These are phyloP conservation scores for Paracentrotus lividus DNA, from an alignment of 53 echinoderm and acorn worm genomes.

Conservation along the genomic window DNA sequence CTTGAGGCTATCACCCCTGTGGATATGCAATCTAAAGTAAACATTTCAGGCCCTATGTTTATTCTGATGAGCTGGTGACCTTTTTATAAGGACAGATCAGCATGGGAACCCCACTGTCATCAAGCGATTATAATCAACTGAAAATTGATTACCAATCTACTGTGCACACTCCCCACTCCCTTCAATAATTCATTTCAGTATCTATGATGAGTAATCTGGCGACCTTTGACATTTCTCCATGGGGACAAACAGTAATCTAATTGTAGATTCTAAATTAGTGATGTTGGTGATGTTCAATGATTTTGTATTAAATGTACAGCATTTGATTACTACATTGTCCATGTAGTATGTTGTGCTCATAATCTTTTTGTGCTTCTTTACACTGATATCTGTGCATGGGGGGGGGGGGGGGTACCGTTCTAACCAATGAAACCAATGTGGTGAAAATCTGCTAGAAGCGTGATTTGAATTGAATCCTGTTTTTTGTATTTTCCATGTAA, in stretches of 20 bases:
- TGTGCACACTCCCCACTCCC: constrained; percentile 57
- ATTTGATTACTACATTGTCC: neutral
- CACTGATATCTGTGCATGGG: neutral
- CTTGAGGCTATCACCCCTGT: constrained; percentile 43
- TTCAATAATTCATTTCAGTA: constrained; percentile 39
- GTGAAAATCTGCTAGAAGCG: neutral
- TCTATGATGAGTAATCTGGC: constrained; percentile 3
- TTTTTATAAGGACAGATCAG: constrained; percentile 59
- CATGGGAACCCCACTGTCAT: constrained; percentile 59
- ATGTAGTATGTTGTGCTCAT: neutral
- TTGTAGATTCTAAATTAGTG: neutral
- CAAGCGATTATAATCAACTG: constrained; percentile 51
- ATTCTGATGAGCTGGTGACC: constrained; percentile 57
- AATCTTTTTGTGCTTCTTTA: neutral
- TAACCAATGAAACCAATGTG: too few relatives aligned
- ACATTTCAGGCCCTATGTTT: constrained; percentile 47
- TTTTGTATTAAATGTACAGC: neutral
- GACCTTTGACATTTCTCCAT: constrained; percentile 37
- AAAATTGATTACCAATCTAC: constrained; percentile 66
- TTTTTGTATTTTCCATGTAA: neutral
- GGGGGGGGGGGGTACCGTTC: too few relatives aligned
- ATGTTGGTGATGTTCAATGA: neutral
- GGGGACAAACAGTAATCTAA: neutral
- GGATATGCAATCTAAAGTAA: constrained; percentile 40
- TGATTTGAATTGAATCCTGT: neutral